Evolutionary conservation across 1,140 invertebrate species (phyloP).

Genomic region (Palaemon carinicauda): DNA sequence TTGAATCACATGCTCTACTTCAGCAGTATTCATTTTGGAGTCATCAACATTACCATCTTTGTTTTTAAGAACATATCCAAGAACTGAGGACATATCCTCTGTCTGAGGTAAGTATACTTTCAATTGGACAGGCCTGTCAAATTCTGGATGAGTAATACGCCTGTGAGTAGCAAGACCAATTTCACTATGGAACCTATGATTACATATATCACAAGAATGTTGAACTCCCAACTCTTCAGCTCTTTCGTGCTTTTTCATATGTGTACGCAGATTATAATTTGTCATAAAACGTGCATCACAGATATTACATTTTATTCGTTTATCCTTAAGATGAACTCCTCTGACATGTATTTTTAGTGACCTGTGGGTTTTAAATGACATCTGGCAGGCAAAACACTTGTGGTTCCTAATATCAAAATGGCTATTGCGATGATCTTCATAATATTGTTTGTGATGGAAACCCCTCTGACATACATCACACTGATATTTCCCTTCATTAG

Average conservation of each 20-base stretch:
- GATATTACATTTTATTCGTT: constrained; percentile 14
- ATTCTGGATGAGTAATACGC: neutral
- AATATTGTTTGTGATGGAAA: constrained; percentile 45
- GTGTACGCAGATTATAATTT: constrained; percentile 25
- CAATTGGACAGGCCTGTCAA: neutral
- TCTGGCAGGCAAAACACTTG: constrained; percentile 20
- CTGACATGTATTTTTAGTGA: constrained; percentile 4
- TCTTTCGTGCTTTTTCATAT: constrained; percentile 40
- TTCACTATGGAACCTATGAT: neutral
- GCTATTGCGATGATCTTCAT: constrained; percentile 41
- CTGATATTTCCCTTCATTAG: constrained; percentile 31
- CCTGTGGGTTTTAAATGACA: constrained; percentile 33
- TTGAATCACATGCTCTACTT: neutral
- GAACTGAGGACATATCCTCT: neutral
- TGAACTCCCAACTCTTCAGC: neutral
- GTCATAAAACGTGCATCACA: constrained; percentile 48
- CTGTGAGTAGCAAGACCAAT: constrained; percentile 1
- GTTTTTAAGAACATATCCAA: neutral
- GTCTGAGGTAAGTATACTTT: neutral
- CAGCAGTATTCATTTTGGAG: neutral
- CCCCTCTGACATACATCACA: constrained; percentile 36
- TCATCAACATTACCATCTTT: neutral
- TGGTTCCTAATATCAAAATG: constrained; percentile 28
- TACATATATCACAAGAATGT: constrained; percentile 1
- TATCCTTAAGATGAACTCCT: constrained; percentile 34